Percentiles rank a stretch among this genome's conserved stretches.
Conservation (phyloP, 2,113 vertebrate species). For the Cranoglanis bouderius region DNA sequence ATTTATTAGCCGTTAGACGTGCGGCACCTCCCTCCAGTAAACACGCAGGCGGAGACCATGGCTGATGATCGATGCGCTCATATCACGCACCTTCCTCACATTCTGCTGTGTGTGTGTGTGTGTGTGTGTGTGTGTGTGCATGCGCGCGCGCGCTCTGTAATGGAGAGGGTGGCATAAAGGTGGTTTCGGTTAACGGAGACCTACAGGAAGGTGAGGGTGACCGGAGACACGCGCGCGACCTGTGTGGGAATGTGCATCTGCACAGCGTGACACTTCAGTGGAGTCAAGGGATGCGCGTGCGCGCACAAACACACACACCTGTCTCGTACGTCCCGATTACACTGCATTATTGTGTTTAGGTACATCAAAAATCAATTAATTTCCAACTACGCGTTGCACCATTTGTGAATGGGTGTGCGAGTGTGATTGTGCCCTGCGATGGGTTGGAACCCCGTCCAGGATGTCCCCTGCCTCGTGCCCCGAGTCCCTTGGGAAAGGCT, state of each 20-base stretch:
- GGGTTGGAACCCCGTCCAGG: no score
- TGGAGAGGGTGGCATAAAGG: not conserved
- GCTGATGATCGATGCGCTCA: not conserved
- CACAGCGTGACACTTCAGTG: not conserved
- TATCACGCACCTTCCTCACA: not conserved
- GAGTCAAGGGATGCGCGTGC: not conserved
- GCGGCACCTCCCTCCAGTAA: conserved; percentile 66
- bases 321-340: not conserved
- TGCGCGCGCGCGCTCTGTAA: not conserved
- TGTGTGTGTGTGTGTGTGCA: not conserved
- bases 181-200: not conserved
- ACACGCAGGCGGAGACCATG: conserved; percentile 4
- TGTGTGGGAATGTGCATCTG: conserved; percentile 3
- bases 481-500: no score
- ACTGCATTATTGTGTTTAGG: not conserved
- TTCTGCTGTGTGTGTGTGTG: not conserved
- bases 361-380: not conserved
- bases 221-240: not conserved
- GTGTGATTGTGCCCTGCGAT: no score
- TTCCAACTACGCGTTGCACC: not conserved
- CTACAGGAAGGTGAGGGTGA: not conserved
- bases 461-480: no score
- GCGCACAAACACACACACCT: no score
- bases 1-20: conserved; percentile 68
- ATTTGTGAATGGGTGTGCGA: no score